These are phyloP conservation scores for Orchestes rusci DNA, from an alignment of 2,888 invertebrate species.

Conservation along the genomic window DNA sequence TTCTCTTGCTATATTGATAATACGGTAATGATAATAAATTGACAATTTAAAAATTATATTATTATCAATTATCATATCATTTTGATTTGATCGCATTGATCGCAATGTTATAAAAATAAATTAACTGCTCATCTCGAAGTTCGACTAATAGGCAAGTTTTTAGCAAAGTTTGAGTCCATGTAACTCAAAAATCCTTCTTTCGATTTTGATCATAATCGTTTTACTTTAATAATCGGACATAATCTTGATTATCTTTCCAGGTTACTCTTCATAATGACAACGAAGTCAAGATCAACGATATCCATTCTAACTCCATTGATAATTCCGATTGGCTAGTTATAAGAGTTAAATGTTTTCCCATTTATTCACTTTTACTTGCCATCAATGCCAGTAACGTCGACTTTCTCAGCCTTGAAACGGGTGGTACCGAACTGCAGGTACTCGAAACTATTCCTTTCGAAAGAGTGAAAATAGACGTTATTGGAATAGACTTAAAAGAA, in stretches of 20 bases:
- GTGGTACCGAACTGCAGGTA: slow-evolving; percentile 49
- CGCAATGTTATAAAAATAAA: too few species aligned
- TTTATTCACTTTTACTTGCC: slow-evolving; percentile 73
- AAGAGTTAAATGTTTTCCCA: slow-evolving; percentile 77
- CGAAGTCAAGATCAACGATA: slow-evolving; percentile 43
- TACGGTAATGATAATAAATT: too few species aligned
- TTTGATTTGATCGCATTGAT: too few species aligned
- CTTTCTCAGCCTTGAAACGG: slow-evolving; percentile 61
- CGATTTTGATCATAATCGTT: too few species aligned
- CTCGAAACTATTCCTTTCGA: slow-evolving; percentile 54
- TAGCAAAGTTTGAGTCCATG: too few species aligned
- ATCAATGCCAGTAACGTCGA: slow-evolving; percentile 63
- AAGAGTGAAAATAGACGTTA: slow-evolving; percentile 43
- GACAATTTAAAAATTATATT: too few species aligned
- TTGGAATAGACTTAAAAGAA: slow-evolving; percentile 40
- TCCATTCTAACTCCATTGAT: slow-evolving; percentile 50
- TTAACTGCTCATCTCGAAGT: too few species aligned
- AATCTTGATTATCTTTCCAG: slow-evolving; percentile 6
- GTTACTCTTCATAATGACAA: slow-evolving; percentile 39
- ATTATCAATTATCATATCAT: too few species aligned
- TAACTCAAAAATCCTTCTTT: too few species aligned
- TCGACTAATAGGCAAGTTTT: too few species aligned
- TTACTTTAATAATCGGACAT: too few species aligned
- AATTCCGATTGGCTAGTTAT: slow-evolving; percentile 57
- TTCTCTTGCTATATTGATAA: too few species aligned